Conservation (phyloP, 2,113 vertebrate species). For the Dromiciops gliroides region DNA sequence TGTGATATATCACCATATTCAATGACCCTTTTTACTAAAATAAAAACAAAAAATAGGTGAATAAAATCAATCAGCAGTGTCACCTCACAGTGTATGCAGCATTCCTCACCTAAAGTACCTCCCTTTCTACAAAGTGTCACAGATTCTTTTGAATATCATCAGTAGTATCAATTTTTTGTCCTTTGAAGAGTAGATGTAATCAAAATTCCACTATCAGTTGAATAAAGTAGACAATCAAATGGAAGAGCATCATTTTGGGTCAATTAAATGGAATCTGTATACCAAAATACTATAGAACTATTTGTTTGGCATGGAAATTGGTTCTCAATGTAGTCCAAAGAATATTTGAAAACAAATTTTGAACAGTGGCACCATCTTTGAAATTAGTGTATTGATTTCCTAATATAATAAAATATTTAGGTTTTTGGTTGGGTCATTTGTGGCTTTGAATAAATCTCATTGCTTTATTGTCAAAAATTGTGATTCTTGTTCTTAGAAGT, state of each 20-base stretch:
- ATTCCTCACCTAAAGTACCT: neutral
- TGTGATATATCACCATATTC: neutral
- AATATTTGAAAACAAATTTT: constrained; percentile 27
- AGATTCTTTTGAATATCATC: neutral
- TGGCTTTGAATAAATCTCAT: neutral
- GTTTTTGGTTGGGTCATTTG: neutral
- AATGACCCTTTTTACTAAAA: neutral
- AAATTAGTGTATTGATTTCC: neutral
- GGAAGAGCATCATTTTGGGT: neutral
- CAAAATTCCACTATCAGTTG: neutral
- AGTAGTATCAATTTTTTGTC: neutral
- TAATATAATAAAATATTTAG: neutral
- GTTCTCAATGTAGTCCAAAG: neutral
- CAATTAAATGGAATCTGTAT: neutral
- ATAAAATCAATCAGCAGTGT: neutral
- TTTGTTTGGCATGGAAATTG: neutral
- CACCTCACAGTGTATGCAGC: neutral
- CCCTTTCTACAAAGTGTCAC: neutral
- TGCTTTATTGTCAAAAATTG: neutral
- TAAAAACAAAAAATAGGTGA: neutral
- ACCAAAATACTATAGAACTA: neutral
- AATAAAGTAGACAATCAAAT: neutral
- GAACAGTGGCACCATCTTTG: constrained; percentile 7
- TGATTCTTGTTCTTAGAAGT: neutral
- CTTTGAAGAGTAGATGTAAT: neutral